Evolutionary conservation across 1,140 invertebrate species (phyloP), one percentile per base, ranked within the genome.

Genomic region (Papilio xuthus): DNA sequence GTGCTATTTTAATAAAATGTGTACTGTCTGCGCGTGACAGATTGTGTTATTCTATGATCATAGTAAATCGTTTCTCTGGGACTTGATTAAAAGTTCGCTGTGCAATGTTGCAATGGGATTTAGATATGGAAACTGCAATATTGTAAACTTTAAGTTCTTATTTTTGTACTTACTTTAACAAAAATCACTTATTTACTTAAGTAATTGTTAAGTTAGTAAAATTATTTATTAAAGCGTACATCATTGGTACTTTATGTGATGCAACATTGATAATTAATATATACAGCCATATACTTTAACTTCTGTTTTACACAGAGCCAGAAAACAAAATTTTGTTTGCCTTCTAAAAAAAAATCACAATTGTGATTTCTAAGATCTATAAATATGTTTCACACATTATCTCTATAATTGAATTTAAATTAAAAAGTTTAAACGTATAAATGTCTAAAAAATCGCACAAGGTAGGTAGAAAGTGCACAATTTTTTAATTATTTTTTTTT

Each of bases 31-130:
- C 28, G 7, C 63, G 20, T 42, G 23, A 73, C 13, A 1, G 20
- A 32, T 23, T 41, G 0, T 67, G 2, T 79, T 88, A 80, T 12
- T 91, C 90, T 89, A 81, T 91, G 86, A 79, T 77, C 75, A 79
- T 86, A 87, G 87, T 88, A 90, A 91, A 91, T 90, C 89, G 91
- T 90, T 90, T 90, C 90, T 87, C 84, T 89, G 87, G 86, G 87
- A 91, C 88, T 92, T 90, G 91, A 92, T 90, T 92, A 92, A 92
- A 92, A 92, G 88, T 92, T 91, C 83, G 85, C 86, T 89, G 84
- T 90, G 86, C 88, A 87, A 86, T 89, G 87, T 90, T 91, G 89
- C 88, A 92, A 90, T 92, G 86, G 86, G 88, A 89, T 89, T 91
- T 90, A 85, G 87, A 90, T 92, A 91, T 88, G 85, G 83, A 88